Conservation (phyloP, 2,797 vertebrate species). For the Macropus fuliginosus region DNA sequence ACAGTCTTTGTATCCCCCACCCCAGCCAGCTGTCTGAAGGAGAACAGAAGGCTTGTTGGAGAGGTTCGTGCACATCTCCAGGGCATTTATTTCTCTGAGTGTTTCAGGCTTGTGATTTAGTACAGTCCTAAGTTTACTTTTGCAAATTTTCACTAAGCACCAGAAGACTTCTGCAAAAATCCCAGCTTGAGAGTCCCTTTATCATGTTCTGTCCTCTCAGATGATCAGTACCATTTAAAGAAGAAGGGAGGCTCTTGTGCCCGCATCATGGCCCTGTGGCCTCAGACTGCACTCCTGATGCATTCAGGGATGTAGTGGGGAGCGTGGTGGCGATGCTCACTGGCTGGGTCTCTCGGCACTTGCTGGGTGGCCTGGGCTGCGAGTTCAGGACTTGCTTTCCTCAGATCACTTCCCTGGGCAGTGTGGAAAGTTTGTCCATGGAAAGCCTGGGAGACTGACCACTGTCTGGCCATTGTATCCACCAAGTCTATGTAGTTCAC, state of each 20-base stretch:
- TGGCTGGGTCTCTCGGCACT: slow-evolving; percentile 1
- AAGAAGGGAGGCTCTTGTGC: background rate
- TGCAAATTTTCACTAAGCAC: too few species aligned
- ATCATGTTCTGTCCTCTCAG: background rate
- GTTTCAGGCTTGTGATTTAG: background rate
- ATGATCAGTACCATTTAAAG: background rate
- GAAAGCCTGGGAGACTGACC: background rate
- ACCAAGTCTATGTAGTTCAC: background rate
- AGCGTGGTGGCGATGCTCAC: background rate
- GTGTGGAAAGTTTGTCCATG: background rate
- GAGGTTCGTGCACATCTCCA: background rate
- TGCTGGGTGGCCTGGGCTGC: slow-evolving; percentile 1
- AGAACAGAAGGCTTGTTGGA: slow-evolving; percentile 40
- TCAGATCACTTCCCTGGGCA: background rate
- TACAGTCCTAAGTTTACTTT: background rate
- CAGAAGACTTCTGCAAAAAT: background rate
- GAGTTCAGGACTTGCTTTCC: slow-evolving; percentile 18
- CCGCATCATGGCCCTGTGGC: background rate
- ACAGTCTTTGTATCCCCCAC: background rate
- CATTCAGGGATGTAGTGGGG: background rate
- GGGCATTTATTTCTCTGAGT: background rate
- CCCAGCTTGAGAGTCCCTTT: background rate
- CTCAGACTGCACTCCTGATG: background rate
- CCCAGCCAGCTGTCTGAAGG: slow-evolving; percentile 11
- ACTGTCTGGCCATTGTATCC: background rate